Conservation (phyloP, 2,797 vertebrate genomes). For the Acipenser ruthenus region DNA sequence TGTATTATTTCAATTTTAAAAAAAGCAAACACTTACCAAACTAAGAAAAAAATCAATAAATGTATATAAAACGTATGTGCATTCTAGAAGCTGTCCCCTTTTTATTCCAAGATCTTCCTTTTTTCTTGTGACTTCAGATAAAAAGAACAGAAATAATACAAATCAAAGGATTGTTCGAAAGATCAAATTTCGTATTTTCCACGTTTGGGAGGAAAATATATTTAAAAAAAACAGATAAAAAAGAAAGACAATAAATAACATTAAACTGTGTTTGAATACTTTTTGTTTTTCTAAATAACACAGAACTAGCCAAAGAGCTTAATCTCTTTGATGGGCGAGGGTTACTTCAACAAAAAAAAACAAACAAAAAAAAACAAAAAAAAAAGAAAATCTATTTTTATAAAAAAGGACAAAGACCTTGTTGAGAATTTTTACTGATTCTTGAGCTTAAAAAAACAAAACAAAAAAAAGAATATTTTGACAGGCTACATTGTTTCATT, state of each 20-base stretch:
- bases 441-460: slow-evolving; percentile 69
- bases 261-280: slow-evolving; percentile 59
- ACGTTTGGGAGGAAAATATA: slow-evolving; percentile 10
- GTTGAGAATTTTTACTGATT: slow-evolving; percentile 94
- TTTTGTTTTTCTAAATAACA: slow-evolving; percentile 76
- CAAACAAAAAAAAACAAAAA: slow-evolving; percentile 67
- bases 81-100: not conserved
- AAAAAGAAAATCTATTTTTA: slow-evolving; percentile 81
- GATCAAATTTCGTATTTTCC: slow-evolving; percentile 19
- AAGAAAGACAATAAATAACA: not conserved
- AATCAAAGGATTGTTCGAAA: slow-evolving; percentile 1
- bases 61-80: not conserved
- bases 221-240: slow-evolving; percentile 10
- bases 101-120: slow-evolving; percentile 17
- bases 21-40: too few relatives aligned
- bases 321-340: slow-evolving; percentile 71
- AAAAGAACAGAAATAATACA: not conserved
- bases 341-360: slow-evolving; percentile 85
- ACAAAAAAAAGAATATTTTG: slow-evolving; percentile 54
- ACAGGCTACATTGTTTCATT: slow-evolving; percentile 75
- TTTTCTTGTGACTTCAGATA: slow-evolving; percentile 10
- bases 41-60: too few relatives aligned
- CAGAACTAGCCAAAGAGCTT: slow-evolving; percentile 79
- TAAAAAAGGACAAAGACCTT: slow-evolving; percentile 80
- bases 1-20: too few relatives aligned